These are phyloP conservation scores for Poeciliopsis prolifica DNA, from an alignment of 2,113 vertebrate genomes.

Conservation along the genomic window DNA sequence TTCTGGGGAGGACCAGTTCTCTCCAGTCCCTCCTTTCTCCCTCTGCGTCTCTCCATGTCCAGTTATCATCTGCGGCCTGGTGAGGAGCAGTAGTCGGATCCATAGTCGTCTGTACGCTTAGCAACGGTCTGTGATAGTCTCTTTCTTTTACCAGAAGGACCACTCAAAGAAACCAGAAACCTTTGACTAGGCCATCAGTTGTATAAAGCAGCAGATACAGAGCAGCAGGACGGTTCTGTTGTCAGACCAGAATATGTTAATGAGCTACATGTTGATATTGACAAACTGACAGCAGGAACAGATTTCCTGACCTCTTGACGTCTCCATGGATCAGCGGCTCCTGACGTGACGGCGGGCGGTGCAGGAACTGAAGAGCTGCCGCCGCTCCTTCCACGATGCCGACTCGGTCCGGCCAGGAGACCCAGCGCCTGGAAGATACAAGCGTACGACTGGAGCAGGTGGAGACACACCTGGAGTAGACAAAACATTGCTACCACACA, in stretches of 20 bases:
- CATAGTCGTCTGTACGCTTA: no score
- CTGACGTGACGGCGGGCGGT: slow-evolving; percentile 70
- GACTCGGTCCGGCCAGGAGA: slow-evolving; percentile 83
- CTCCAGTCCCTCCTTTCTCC: no score
- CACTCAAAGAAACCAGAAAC: no score
- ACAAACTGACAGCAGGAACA: not conserved
- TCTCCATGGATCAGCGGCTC: slow-evolving; percentile 88
- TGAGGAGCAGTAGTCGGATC: no score
- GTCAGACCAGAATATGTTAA: not conserved
- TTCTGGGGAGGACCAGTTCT: no score
- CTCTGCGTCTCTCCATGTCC: no score
- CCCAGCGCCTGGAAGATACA: slow-evolving; percentile 47
- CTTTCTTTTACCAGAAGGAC: no score
- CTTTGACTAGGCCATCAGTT: no score
- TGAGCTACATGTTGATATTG: not conserved
- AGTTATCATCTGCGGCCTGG: no score
- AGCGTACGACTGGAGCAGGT: not conserved
- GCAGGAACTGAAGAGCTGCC: slow-evolving; percentile 86
- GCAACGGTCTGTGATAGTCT: no score
- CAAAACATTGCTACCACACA: not conserved
- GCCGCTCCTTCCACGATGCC: slow-evolving; percentile 80
- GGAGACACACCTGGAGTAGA: not conserved
- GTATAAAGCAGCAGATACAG: no score
- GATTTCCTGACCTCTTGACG: slow-evolving; percentile 83
- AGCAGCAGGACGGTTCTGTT: no score